A percentile compares a stretch with the other conserved stretches of the same genome.
phyloP scores from a whole-genome alignment of 2,113 vertebrate species.

The Murina feae region DNA sequence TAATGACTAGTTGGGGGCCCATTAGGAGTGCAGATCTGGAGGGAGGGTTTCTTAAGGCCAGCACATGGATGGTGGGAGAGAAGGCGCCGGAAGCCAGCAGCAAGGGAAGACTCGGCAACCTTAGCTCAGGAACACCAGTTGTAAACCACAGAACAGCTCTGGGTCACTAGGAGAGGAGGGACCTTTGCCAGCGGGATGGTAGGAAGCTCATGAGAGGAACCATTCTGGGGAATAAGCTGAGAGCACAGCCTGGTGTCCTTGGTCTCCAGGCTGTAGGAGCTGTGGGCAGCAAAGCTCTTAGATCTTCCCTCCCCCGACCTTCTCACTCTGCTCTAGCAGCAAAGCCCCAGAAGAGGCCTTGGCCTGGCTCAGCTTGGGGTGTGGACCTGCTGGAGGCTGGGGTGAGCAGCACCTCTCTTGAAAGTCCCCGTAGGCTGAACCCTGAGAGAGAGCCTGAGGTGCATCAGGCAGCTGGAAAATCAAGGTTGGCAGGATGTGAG shows the following conservation, averaged over 20 bases:
- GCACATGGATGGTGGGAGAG: accelerated
- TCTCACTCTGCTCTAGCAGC: background rate
- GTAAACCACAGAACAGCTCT: background rate
- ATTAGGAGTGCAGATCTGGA: background rate
- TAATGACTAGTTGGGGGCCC: background rate
- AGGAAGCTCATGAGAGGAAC: background rate
- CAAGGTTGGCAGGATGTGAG: background rate
- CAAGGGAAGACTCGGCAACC: background rate
- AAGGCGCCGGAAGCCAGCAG: background rate
- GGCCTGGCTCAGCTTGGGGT: background rate
- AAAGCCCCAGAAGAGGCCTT: background rate
- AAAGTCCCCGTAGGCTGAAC: background rate
- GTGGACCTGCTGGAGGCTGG: background rate
- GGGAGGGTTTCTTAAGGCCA: background rate
- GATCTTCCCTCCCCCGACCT: background rate
- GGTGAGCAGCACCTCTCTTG: background rate
- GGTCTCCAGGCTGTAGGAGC: no score
- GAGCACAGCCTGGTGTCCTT: no score
- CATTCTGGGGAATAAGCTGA: background rate
- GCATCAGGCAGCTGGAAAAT: background rate
- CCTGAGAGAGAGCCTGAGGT: background rate
- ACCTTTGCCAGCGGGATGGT: background rate
- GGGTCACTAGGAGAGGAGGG: background rate
- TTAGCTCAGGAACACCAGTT: background rate
- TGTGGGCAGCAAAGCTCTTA: background rate